Evolutionary conservation across 2,797 vertebrate species (phyloP), one percentile per base, ranked within the genome.

Genomic region (Pygocentrus nattereri): DNA sequence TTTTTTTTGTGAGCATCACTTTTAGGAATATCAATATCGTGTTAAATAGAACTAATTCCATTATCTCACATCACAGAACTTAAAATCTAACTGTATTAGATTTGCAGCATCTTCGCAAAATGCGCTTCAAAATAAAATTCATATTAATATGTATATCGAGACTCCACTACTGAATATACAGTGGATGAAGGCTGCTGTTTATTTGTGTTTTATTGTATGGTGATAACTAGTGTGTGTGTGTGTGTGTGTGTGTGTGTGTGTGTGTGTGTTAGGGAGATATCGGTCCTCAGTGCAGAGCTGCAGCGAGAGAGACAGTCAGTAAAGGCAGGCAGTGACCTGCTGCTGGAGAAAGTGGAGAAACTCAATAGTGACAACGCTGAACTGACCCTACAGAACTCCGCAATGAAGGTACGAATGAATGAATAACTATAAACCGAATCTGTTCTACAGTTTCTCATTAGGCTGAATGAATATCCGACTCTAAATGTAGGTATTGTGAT

Each of bases 391-490:
- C 94, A 94, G 89, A 96, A 97, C 89, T 85, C 90, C 87, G 86
- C 91, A 67, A 90, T 98, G 82, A 93, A 95, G 96, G 97, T 97
- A 91, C 25, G 10, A 2, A 15, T 2, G 3, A 13, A 10, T 16
- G 4, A 11, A 25, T n/a, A n/a, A n/a, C 25, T 19, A 50, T 16
- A 2, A 2, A 50, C 10, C 12, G 44, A 47, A 44, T 47, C 2
- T 8, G 34, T 38, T 38, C 34, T 38, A 47, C 13, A 62, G 23
- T 27, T n/a, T 5, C 21, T 21, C 1, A 12, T 58, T 59, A n/a
- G 56, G 8, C 25, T n/a, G 19, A 10, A 23, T 59, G 56, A 25
- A 59, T 23, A 23, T n/a, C n/a, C n/a, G n/a, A 11, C 11, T 54
- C 21, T 56, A 52, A 19, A 34, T 56, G 49, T 38, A 10, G 44